Conservation (phyloP, 2,113 vertebrate genomes). For the crab-eating macaque (Macaca fascicularis) region T2T-MFA8v1.1 NC_088393.1:38618501-38619000, state of each 20-base stretch:
- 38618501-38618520: slow-evolving; percentile 4
- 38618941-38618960: slow-evolving; percentile 82
- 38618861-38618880: slow-evolving; percentile 84
- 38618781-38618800: slow-evolving; percentile 76
- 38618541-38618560: slow-evolving; percentile 29
- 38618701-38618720: slow-evolving; percentile 54
- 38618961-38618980: slow-evolving; percentile 85
- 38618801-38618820: slow-evolving; percentile 66
- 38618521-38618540: background rate
- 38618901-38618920: slow-evolving; percentile 88
- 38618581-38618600: slow-evolving; percentile 46
- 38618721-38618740: slow-evolving; percentile 94
- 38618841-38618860: slow-evolving; percentile 73
- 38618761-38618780: slow-evolving; percentile 95
- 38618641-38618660: background rate
- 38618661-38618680: slow-evolving; percentile 28
- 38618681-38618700: slow-evolving; percentile 39
- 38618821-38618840: slow-evolving; percentile 70
- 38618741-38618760: slow-evolving; percentile 99
- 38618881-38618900: slow-evolving; percentile 85
- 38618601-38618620: slow-evolving; percentile 65
- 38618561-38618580: background rate
- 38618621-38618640: slow-evolving; percentile 54
- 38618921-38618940: slow-evolving; percentile 81
- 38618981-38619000: slow-evolving; percentile 78